These are phyloP conservation scores for Corvus moneduloides DNA, from an alignment of 2,113 vertebrate genomes.

Conservation along the genomic window DNA sequence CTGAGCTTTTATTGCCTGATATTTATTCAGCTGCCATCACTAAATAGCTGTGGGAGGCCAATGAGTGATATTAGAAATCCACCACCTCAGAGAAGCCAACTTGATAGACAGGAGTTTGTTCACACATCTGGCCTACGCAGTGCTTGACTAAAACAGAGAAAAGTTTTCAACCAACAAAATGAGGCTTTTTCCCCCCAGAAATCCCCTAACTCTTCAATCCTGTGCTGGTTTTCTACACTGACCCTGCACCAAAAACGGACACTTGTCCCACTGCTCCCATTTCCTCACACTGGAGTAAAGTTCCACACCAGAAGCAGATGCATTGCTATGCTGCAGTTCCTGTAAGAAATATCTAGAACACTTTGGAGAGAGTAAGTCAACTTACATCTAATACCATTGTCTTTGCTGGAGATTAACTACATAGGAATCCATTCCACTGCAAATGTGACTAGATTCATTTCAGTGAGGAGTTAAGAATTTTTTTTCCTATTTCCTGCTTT, in stretches of 20 bases:
- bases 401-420: not conserved
- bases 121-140: not conserved
- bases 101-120: constrained; percentile 13
- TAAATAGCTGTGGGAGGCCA: constrained; percentile 36
- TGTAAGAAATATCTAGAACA: not conserved
- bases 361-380: not conserved
- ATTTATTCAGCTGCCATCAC: constrained; percentile 50
- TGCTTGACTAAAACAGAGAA: not conserved
- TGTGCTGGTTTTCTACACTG: not conserved
- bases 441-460: not conserved
- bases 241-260: not conserved
- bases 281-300: not conserved
- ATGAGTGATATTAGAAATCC: constrained; percentile 8
- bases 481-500: not conserved
- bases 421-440: not conserved
- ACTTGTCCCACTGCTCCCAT: not conserved
- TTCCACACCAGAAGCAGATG: not conserved
- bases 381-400: not conserved
- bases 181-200: not conserved
- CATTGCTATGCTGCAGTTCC: not conserved
- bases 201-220: not conserved
- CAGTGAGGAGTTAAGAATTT: not conserved
- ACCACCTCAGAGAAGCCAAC: not conserved
- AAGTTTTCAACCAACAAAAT: not conserved
- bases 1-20: constrained; percentile 38